phyloP scores from a whole-genome alignment of 1,140 invertebrate species.

The Subanguina moxae region DNA sequence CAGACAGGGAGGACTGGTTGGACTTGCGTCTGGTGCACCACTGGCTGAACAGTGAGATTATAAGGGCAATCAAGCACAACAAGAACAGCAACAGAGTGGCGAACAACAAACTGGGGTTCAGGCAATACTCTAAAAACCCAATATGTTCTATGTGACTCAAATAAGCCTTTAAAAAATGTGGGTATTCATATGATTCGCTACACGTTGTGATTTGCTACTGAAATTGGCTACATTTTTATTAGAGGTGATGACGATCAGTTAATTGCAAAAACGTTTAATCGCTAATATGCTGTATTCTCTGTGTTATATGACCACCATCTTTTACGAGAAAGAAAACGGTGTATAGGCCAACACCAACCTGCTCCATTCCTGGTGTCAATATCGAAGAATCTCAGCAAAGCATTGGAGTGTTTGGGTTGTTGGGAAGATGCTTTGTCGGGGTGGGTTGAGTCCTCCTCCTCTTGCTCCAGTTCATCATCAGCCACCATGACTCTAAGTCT shows the following conservation, averaged over 20 bases:
- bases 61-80: slow-evolving; percentile 6
- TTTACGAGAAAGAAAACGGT: too few relatives aligned
- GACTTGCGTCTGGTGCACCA: not conserved
- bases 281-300: too few relatives aligned
- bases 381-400: slow-evolving; percentile 7
- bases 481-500: not conserved
- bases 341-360: not conserved
- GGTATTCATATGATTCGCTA: too few relatives aligned
- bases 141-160: too few relatives aligned
- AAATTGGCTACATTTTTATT: too few relatives aligned
- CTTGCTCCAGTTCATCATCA: not conserved
- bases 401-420: not conserved
- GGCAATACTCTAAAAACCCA: slow-evolving; percentile 12
- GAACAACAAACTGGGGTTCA: slow-evolving; percentile 1
- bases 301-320: too few relatives aligned
- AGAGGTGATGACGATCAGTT: too few relatives aligned
- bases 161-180: too few relatives aligned
- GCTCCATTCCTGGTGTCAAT: slow-evolving; percentile 4
- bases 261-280: too few relatives aligned
- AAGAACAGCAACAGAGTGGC: not conserved
- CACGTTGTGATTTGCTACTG: too few relatives aligned
- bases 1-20: slow-evolving; percentile 3
- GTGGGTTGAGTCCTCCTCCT: not conserved
- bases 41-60: slow-evolving; percentile 3
- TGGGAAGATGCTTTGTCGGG: not conserved